phyloP scores from a whole-genome alignment of 35 echinoderm and acorn worm genomes.

The Stichopus chloronotus region DNA sequence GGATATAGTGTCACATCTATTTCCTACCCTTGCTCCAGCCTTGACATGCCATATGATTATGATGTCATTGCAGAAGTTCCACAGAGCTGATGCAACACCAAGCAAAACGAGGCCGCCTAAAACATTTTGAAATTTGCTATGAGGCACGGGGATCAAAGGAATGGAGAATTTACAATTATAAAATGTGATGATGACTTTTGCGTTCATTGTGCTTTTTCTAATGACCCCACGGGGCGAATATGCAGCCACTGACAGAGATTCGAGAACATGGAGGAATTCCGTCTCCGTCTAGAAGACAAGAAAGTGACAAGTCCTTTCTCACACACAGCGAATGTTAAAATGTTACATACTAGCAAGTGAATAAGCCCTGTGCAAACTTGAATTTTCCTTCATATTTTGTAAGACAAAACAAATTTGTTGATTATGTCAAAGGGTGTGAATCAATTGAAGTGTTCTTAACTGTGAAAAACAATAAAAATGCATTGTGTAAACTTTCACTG shows the following conservation, averaged over 20 bases:
- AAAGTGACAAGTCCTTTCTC: neutral
- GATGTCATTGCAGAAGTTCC: neutral
- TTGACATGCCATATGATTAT: constrained; percentile 11
- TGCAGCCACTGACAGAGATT: neutral
- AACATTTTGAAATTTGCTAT: neutral
- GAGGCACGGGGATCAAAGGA: neutral
- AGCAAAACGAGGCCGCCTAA: neutral
- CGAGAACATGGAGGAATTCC: neutral
- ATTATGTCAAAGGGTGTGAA: too few relatives aligned
- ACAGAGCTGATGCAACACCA: neutral
- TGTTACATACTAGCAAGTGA: too few relatives aligned
- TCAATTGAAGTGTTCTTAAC: too few relatives aligned
- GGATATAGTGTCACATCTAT: neutral
- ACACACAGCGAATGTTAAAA: neutral
- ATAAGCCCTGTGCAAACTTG: too few relatives aligned
- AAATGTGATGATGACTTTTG: neutral
- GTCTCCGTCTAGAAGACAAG: neutral
- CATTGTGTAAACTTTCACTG: too few relatives aligned
- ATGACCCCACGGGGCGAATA: neutral
- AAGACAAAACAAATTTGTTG: too few relatives aligned
- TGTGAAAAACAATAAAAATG: too few relatives aligned
- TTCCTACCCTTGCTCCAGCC: neutral
- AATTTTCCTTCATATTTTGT: too few relatives aligned
- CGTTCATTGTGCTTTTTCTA: neutral
- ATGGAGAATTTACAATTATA: constrained; percentile 21